Conservation (phyloP, 2,113 vertebrate species). For the Zingel zingel region DNA sequence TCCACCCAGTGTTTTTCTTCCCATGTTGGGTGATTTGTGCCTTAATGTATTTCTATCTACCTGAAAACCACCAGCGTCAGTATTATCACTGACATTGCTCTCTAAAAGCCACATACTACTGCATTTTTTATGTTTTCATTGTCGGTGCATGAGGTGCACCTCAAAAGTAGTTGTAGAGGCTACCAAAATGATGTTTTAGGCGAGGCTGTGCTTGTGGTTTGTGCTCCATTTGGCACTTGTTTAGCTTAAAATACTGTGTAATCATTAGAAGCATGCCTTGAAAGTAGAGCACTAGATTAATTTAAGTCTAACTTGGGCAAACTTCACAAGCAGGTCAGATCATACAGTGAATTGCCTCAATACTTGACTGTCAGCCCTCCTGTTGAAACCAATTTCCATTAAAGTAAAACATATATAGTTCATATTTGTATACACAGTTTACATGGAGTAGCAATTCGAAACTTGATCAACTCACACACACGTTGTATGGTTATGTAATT, state of each 20-base stretch:
- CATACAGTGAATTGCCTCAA: background rate
- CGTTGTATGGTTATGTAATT: background rate
- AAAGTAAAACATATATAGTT: background rate
- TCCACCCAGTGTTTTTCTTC: too few relatives aligned
- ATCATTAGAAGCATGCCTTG: background rate
- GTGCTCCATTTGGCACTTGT: slow-evolving; percentile 1
- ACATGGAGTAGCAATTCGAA: background rate
- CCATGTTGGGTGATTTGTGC: too few relatives aligned
- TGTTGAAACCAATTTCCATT: background rate
- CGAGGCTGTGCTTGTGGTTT: background rate
- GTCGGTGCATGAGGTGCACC: background rate
- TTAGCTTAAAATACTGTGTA: background rate
- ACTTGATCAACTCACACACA: background rate
- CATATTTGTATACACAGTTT: background rate
- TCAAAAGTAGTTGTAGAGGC: background rate
- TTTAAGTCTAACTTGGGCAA: background rate
- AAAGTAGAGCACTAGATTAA: background rate
- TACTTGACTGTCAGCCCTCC: background rate
- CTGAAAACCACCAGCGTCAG: background rate
- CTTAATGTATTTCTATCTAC: background rate
- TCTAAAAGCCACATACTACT: background rate
- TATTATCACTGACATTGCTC: background rate
- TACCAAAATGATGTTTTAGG: background rate
- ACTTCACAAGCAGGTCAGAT: background rate
- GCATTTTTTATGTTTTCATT: background rate